These are phyloP conservation scores for Achroia grisella DNA, from an alignment of 1,140 invertebrate genomes.

Conservation along the genomic window DNA sequence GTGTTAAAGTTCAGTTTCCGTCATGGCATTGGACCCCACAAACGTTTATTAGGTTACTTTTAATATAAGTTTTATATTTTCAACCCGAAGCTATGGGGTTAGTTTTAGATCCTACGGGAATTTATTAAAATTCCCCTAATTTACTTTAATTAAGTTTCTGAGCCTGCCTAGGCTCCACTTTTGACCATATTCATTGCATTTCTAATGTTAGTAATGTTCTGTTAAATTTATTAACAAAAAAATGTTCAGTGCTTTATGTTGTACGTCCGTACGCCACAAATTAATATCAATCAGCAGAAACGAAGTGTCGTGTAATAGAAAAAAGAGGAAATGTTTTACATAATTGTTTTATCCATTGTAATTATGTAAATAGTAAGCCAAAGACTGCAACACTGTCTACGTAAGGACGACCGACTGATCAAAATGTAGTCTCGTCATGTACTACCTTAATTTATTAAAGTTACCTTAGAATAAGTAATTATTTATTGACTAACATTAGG, in stretches of 20 bases:
- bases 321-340: constrained; percentile 45
- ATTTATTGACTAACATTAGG: constrained; percentile 62
- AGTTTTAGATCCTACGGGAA: constrained; percentile 47
- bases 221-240: constrained; percentile 11
- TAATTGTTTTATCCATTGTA: constrained; percentile 21
- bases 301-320: constrained; percentile 51
- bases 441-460: constrained; percentile 60
- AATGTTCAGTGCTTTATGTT: constrained; percentile 31
- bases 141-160: constrained; percentile 19
- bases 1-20: constrained; percentile 15
- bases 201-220: constrained; percentile 18
- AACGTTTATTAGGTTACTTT: constrained; percentile 54
- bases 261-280: constrained; percentile 47
- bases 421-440: constrained; percentile 28
- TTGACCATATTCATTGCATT: constrained; percentile 4
- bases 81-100: constrained; percentile 31
- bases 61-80: constrained; percentile 16
- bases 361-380: constrained; percentile 59
- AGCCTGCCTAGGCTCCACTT: constrained; percentile 5
- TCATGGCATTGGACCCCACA: constrained; percentile 53
- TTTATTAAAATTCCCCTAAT: constrained; percentile 35
- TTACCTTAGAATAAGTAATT: constrained; percentile 65
- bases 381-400: constrained; percentile 55
- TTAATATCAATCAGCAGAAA: constrained; percentile 54
- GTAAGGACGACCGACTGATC: constrained; percentile 16